Base-by-base conservation (phyloP, 2,113 vertebrate genomes). In the Pachycephala philippinensis region DNA sequence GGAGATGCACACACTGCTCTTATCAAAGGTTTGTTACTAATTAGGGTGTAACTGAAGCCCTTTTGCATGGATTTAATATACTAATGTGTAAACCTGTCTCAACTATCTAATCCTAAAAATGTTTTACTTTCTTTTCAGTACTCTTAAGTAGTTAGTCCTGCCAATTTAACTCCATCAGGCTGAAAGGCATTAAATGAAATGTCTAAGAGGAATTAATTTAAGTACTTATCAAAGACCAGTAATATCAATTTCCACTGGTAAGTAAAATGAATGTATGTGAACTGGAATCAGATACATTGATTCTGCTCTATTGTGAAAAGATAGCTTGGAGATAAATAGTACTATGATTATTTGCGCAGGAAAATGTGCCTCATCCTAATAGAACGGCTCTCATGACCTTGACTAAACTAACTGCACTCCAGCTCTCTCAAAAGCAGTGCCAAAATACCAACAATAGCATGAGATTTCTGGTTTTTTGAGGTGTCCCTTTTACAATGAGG, bases 141-240 rank as follows among this genome's bases (percentile, higher is more conserved):
- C 21, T 61, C 37, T 28, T 56, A 86, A 78, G 52, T 53, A 89
- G 82, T 78, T 86, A 90, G 80, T 91, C 47, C 81, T 91, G 47
- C 57, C 94, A 91, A 96, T 91, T 95, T 91, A 84, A 61, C 83
- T 95, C 61, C 56, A 92, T 77, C 72, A 72, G 44, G 28, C 40
- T 84, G 76, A 90, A 92, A 66, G 44, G 64, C 83, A 89, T 71
- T 94, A 82, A 90, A 89, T 81, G 23, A 88, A 87, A 86, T 27
- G 30, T 59, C 49, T 93, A 76, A 59, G 89, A 81, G 85, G 81
- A 97, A 87, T 70, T 75, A 59, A 88, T 90, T 94, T 75, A 95
- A 88, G 71, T 69, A 45, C 52, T 85, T 89, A 88, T 94, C 70
- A 82, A 93, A 92, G 76, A 76, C 80, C 21, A 49, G 40, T 75